Conservation (phyloP, 2,797 vertebrate species). For the Sebastes aleutianus region DNA sequence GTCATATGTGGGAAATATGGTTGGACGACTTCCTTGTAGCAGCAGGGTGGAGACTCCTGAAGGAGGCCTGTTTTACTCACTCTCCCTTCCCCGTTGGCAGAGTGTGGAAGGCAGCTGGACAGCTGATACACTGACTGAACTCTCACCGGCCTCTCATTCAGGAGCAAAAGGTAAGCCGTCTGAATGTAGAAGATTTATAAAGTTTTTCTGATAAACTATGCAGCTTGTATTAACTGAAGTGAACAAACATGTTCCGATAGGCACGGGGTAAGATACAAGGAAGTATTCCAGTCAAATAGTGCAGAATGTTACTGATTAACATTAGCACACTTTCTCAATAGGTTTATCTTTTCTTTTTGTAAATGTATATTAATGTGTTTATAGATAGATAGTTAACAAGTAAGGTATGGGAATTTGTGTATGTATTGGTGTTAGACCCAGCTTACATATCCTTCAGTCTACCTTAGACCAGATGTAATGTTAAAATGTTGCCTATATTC, state of each 20-base stretch:
- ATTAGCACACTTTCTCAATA: neutral
- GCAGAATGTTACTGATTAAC: neutral
- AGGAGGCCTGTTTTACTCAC: conserved; percentile 9
- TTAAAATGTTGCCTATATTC: neutral
- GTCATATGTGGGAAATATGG: conserved; percentile 54
- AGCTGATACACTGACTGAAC: neutral
- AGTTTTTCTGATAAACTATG: neutral
- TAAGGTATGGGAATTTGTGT: neutral
- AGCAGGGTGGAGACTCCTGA: conserved; percentile 56
- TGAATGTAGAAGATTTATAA: neutral
- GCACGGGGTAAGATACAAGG: neutral
- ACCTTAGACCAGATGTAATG: neutral
- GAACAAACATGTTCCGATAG: neutral
- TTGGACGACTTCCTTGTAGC: conserved; percentile 70
- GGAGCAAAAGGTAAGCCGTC: conserved; percentile 32
- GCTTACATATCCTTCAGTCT: neutral
- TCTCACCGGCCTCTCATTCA: neutral
- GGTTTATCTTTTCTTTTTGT: neutral
- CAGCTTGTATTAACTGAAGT: neutral
- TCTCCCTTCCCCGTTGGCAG: conserved; percentile 16
- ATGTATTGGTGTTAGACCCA: neutral
- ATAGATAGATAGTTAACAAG: neutral
- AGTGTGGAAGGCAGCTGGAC: neutral
- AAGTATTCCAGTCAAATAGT: conserved; percentile 9
- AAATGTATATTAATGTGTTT: neutral